Percentiles rank a stretch among this genome's conserved stretches.
phyloP scores from a whole-genome alignment of 2,888 invertebrate species.

The Tipula lateralis region DNA sequence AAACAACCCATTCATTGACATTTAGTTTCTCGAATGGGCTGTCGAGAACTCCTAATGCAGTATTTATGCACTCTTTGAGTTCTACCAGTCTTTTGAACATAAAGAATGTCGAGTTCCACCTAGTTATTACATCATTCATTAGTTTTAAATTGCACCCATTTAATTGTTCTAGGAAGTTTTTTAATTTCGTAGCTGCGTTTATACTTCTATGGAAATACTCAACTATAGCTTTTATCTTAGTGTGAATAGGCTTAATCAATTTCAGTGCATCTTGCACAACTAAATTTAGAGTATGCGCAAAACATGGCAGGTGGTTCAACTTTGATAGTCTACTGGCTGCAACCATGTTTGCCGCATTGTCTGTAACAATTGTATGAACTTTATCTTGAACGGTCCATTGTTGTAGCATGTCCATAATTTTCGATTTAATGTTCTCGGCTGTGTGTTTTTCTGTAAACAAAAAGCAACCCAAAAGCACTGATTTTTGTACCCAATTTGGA shows the following conservation, averaged over 20 bases:
- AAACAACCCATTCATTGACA: slow-evolving; percentile 35
- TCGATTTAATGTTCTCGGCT: background rate
- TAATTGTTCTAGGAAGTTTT: no score
- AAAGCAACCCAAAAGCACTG: background rate
- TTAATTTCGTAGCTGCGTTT: no score
- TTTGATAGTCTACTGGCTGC: slow-evolving; percentile 36
- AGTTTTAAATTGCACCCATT: slow-evolving; percentile 31
- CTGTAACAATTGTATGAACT: slow-evolving; percentile 33
- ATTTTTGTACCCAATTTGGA: background rate
- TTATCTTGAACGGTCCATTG: slow-evolving; percentile 30
- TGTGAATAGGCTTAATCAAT: slow-evolving; percentile 29
- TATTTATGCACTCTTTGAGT: slow-evolving; percentile 37
- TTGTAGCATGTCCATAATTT: background rate
- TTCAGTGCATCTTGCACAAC: slow-evolving; percentile 33
- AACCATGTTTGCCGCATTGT: slow-evolving; percentile 36
- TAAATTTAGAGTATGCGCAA: slow-evolving; percentile 37
- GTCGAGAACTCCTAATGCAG: slow-evolving; percentile 35
- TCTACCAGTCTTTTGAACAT: no score
- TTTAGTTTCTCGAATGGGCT: slow-evolving; percentile 34
- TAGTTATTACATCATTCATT: slow-evolving; percentile 39
- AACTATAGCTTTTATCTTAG: slow-evolving; percentile 20
- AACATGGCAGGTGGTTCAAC: slow-evolving; percentile 36
- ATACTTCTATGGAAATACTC: no score
- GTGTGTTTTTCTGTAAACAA: background rate
- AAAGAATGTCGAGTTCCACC: no score